Base-by-base conservation (phyloP, 2,888 invertebrate species). In the Adela reaumurella region DNA sequence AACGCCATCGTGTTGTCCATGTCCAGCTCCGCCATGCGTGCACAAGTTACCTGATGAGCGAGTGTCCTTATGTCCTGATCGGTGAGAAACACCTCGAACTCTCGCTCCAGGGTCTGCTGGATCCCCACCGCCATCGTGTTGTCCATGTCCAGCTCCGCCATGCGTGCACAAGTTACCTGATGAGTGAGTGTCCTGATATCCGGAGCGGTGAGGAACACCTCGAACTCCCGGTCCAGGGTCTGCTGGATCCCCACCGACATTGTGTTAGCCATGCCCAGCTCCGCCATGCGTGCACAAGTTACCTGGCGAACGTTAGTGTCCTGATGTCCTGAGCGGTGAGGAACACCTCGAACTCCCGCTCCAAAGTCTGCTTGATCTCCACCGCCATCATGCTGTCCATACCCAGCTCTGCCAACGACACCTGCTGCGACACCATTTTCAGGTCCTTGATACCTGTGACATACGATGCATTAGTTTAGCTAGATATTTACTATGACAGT, bases 1-100 rank as follows among this genome's bases (percentile, higher is more conserved):
- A 92, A n/a, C n/a, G n/a, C 94, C 94, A 95, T 97, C 81, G 97
- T 87, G 1, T 97, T 97, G 73, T 98, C 97, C 87, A 98, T 91
- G 29, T 97, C 97, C 54, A 98, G 76, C 65, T 97, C 97, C 1
- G n/a, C n/a, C n/a, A n/a, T n/a, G n/a, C n/a, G n/a, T n/a, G n/a
- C n/a, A n/a, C n/a, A n/a, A n/a, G n/a, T n/a, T n/a, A n/a, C n/a
- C n/a, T n/a, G n/a, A n/a, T n/a, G n/a, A n/a, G n/a, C n/a, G n/a
- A n/a, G n/a, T n/a, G n/a, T n/a, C n/a, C n/a, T n/a, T n/a, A n/a
- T n/a, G n/a, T n/a, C n/a, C n/a, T n/a, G n/a, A n/a, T n/a, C n/a
- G n/a, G n/a, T n/a, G n/a, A n/a, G n/a, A n/a, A n/a, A n/a, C n/a
- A n/a, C n/a, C n/a, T n/a, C n/a, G n/a, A n/a, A n/a, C n/a, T n/a